Base-by-base conservation (phyloP, 2,797 vertebrate genomes). In the Oryzias sinensis region DNA sequence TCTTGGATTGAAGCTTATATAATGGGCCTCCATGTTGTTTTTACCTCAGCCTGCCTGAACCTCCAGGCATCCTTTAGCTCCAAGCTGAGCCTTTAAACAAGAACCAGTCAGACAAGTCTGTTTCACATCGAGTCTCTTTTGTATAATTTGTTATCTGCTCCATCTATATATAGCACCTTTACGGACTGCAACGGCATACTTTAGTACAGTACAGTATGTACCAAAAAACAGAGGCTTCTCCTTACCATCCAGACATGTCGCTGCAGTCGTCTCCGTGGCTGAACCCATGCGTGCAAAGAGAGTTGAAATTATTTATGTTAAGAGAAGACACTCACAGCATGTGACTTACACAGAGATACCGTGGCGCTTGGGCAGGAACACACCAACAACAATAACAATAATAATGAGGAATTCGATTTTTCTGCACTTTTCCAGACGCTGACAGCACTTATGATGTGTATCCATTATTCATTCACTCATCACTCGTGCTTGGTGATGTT, bases 151-250 rank as follows among this genome's bases (percentile, higher is more conserved):
- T 87, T 79, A 89, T 84, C 80, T 80, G 79, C 70, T 57, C 56
- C 61, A 76, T 88, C 89, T 89, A 90, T 90, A 88, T 83, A 83
- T 88, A 90, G 79, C 62, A 17, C 11, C 59, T 79, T 80, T 61
- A 73, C 86, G 82, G 85, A 73, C 86, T 83, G 85, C 79, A 77
- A 75, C 68, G 20, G 57, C 29, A 18, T 70, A 59, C 75, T 75
- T 75, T 25, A 68, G 87, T 81, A 89, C 85, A 68, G 87, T 81
- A 89, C 85, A 87, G 77, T 74, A 76, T 82, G 86, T 87, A 86
- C 84, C 70, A 76, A 66, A 67, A 76, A 84, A 79, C 65, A 73
- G 68, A 57, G 65, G 67, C 74, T 68, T 63, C 51, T 70, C 58
- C 65, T 68, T 77, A 72, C 69, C 80, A 72, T 62, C 67, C 61